Evolutionary conservation across 1,140 invertebrate genomes (phyloP), one percentile per base, ranked within the genome.

Genomic region (Dinoponera quadriceps): DNA sequence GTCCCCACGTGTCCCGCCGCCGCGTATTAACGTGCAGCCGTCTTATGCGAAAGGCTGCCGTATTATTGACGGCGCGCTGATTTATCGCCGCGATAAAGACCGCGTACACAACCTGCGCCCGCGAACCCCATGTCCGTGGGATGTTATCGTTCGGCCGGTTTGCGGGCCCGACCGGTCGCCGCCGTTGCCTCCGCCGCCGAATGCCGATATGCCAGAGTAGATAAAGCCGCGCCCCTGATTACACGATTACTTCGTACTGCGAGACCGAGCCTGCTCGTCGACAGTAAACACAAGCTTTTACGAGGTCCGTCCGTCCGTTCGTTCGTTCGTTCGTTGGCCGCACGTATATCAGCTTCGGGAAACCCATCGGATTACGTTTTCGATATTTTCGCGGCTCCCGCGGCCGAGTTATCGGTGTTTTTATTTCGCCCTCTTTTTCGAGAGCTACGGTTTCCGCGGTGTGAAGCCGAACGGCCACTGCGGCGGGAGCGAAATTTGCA

Each of bases 71-170:
- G 77, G 54, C 25, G 68, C 29, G 57, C 51, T 72, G 74, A 88
- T 92, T 92, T 92, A 93, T 66, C 75, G 69, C 72, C 72, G 83
- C 84, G 89, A 90, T 90, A 91, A 91, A 91, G 86, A 87, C 81
- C 55, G 55, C n/a, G 71, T 75, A 59, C 71, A 49, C 73, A 86
- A 51, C 48, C 48, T 13, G 51, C 16, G 29, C 57, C n/a, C 27
- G 49, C 25, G 14, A 33, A 16, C 68, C 13, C 49, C 49, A 44
- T 48, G 65, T 69, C 33, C 75, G 65, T 59, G n/a, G 75, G 54
- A 71, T 48, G 75, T 80, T 71, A 85, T 75, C 82, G 57, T 60
- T 78, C 54, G 85, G 74, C 82, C 66, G 20, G 62, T 33, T 83
- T 48, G 49, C 25, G 63, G 51, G 49, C 22, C 54, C 18, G 7